These are phyloP conservation scores for Ennomos fuscantarius DNA, from an alignment of 2,888 invertebrate species.

Conservation along the genomic window DNA sequence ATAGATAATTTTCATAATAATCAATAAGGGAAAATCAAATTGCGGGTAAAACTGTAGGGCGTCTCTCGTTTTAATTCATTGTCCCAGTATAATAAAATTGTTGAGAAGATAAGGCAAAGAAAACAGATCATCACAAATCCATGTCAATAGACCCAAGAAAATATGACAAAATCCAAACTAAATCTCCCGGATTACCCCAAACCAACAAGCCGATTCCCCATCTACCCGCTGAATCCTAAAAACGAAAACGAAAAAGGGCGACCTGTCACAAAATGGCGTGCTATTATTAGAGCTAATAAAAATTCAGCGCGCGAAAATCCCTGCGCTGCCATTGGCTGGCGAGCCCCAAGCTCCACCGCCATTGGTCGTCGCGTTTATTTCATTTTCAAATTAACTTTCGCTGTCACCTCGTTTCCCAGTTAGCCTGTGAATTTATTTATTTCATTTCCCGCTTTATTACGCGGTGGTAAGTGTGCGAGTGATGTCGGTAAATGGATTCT, in stretches of 20 bases:
- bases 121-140: constrained; percentile 25
- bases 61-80: background rate
- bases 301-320: constrained; percentile 84
- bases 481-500: constrained; percentile 44
- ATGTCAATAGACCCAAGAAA: constrained; percentile 13
- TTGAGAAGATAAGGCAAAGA: constrained; percentile 11
- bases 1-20: too few species aligned
- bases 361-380: constrained; percentile 80
- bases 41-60: too few species aligned
- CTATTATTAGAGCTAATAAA: constrained; percentile 84
- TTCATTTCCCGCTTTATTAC: constrained; percentile 65
- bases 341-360: constrained; percentile 66
- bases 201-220: constrained; percentile 25
- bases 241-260: constrained; percentile 73
- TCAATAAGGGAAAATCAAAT: too few species aligned
- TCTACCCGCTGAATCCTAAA: constrained; percentile 39
- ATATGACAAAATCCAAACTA: constrained; percentile 23
- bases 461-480: constrained; percentile 44
- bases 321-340: constrained; percentile 67
- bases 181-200: constrained; percentile 20
- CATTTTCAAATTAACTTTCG: constrained; percentile 85
- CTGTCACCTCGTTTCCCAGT: constrained; percentile 60
- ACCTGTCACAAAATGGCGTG: constrained; percentile 80
- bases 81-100: background rate
- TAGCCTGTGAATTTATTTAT: constrained; percentile 46